A percentile compares a stretch with the other conserved stretches of the same genome.
Evolutionary conservation across 2,888 invertebrate species (phyloP).

Genomic region (Pegoplata infirma): DNA sequence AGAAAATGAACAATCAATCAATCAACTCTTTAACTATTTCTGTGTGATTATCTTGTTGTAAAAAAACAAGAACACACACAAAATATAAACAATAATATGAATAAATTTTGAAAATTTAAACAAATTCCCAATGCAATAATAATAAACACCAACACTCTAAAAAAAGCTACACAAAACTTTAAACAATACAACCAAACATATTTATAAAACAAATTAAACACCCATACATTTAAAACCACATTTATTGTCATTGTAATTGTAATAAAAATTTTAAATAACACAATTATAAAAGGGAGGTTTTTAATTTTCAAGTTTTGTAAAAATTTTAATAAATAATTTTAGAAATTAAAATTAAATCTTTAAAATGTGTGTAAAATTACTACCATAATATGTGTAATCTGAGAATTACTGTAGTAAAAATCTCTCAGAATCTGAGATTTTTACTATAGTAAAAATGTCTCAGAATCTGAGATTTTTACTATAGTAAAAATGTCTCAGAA

Average conservation of each 20-base stretch:
- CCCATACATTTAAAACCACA: not conserved
- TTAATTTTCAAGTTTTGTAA: no score
- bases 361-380: no score
- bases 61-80: not conserved
- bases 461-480: no score
- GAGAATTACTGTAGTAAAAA: no score
- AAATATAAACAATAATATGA: slow-evolving; percentile 35
- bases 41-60: not conserved
- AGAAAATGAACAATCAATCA: slow-evolving; percentile 51
- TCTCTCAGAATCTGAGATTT: no score
- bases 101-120: slow-evolving; percentile 30
- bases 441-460: no score
- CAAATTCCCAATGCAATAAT: slow-evolving; percentile 29
- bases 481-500: no score
- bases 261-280: not conserved
- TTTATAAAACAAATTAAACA: not conserved
- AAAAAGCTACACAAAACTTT: no score
- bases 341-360: no score
- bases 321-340: no score
- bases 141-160: slow-evolving; percentile 15
- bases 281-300: no score
- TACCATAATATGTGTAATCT: no score
- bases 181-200: not conserved
- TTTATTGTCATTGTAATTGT: not conserved
- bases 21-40: slow-evolving; percentile 37